Evolutionary conservation across 2,113 vertebrate species (phyloP), one percentile per base, ranked within the genome.

Genomic region (Morone saxatilis): DNA sequence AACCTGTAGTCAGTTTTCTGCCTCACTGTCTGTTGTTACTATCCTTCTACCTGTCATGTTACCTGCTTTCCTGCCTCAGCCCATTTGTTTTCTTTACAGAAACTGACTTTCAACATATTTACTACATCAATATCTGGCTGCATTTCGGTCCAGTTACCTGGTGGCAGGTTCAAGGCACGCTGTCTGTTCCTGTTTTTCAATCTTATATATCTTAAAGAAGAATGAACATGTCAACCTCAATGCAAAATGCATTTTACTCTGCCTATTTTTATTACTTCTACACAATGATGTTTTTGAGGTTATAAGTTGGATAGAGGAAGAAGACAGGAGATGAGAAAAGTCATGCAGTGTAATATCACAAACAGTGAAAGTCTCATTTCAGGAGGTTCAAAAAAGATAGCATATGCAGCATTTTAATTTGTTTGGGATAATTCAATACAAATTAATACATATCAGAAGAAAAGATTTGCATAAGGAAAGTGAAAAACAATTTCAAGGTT

Each of bases 401-500:
- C 36, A 74, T 20, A 74, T 40, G 45, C 38, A 65, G 62, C 22
- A 19, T 65, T 78, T 84, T 69, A 41, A 84, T 90, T 83, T 81
- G 83, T 75, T 87, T 72, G 51, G n/a, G 36, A 31, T 6, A 51
- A 57, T 61, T 71, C 5, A 7, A 45, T 70, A 41, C 45, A 75
- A 66, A 86, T 85, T 4, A 68, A 68, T 78, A 81, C 43, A 67
- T 76, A 81, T 71, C 59, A 19, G 56, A 14, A 70, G 22, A 71
- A 62, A 78, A 56, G 47, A 77, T 31, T 74, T 0, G 31, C 81
- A 62, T 63, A 4, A 60, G 74, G 73, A 80, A 82, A 36, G 25
- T 57, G 40, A 81, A 81, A 85, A 85, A 76, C 61, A 51, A 78
- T 87, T 84, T 82, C 19, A 68, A 76, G 63, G 57, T 62, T 87